Evolutionary conservation across 2,888 invertebrate species (phyloP).

Genomic region (Melipona beecheii): DNA sequence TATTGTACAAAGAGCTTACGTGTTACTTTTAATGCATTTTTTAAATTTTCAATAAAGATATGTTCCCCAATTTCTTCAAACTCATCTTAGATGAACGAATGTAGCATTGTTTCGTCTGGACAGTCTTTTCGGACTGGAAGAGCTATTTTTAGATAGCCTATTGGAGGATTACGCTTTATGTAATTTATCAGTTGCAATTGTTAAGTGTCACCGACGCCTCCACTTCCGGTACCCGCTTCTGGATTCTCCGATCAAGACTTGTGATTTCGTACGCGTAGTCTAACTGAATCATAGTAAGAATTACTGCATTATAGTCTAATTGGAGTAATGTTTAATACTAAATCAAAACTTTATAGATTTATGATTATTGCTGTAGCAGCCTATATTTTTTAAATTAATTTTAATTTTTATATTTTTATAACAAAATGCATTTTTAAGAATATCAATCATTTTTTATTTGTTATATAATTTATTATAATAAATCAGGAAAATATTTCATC

Average conservation of each 20-base stretch:
- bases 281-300: not conserved
- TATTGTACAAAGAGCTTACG: not conserved
- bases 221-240: slow-evolving; percentile 56
- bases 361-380: too few relatives aligned
- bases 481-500: not conserved
- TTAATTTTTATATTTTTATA: too few relatives aligned
- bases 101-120: not conserved
- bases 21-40: not conserved
- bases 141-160: slow-evolving; percentile 45
- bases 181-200: slow-evolving; percentile 56
- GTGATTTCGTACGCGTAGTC: slow-evolving; percentile 4
- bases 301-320: not conserved
- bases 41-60: not conserved
- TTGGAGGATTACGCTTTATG: slow-evolving; percentile 45
- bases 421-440: not conserved
- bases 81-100: not conserved
- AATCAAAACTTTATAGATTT: not conserved
- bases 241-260: slow-evolving; percentile 32
- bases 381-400: too few relatives aligned
- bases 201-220: slow-evolving; percentile 59
- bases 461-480: too few relatives aligned
- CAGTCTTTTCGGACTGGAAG: not conserved
- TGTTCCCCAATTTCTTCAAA: not conserved
- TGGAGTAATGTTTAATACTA: not conserved
- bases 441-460: not conserved